A percentile compares a stretch with the other conserved stretches of the same genome.
phyloP scores from a whole-genome alignment of 2,797 vertebrate genomes.

The Spatula clypeata region DNA sequence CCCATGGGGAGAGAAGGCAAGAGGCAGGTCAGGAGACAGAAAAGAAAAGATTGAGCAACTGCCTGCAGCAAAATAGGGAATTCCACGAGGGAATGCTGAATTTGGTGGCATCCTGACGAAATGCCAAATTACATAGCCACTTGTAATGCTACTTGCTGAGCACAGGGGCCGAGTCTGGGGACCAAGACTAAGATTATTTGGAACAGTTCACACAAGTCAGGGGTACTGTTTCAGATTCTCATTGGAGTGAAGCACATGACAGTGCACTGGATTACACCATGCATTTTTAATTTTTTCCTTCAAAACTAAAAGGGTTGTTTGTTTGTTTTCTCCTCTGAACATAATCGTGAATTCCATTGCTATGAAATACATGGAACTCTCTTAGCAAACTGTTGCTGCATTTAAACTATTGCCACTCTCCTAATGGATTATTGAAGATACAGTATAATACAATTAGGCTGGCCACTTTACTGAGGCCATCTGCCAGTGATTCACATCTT shows the following conservation, averaged over 20 bases:
- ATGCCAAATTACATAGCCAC: background rate
- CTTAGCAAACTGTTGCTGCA: background rate
- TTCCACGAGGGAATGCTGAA: slow-evolving; percentile 53
- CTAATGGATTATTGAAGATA: slow-evolving; percentile 47
- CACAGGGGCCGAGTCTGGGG: background rate
- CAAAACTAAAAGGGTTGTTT: background rate
- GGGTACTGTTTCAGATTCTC: slow-evolving; percentile 23
- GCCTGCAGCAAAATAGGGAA: slow-evolving; percentile 47
- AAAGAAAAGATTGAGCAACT: slow-evolving; percentile 64
- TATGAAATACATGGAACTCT: background rate
- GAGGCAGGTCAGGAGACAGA: slow-evolving; percentile 27
- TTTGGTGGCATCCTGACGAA: slow-evolving; percentile 59
- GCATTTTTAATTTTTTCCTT: slow-evolving; percentile 14
- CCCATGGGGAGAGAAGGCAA: slow-evolving; percentile 20
- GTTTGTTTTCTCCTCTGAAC: slow-evolving; percentile 12
- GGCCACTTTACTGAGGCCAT: slow-evolving; percentile 33
- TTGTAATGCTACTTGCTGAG: background rate
- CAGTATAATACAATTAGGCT: slow-evolving; percentile 24
- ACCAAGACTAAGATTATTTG: slow-evolving; percentile 7
- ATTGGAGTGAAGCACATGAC: background rate
- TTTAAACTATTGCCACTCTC: slow-evolving; percentile 14
- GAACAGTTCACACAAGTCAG: background rate
- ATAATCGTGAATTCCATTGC: slow-evolving; percentile 31
- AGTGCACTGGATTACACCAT: background rate
- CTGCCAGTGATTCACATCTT: slow-evolving; percentile 13